Conservation (phyloP, 2,113 vertebrate species). For the Stomatorhinus ivindoensis region DNA sequence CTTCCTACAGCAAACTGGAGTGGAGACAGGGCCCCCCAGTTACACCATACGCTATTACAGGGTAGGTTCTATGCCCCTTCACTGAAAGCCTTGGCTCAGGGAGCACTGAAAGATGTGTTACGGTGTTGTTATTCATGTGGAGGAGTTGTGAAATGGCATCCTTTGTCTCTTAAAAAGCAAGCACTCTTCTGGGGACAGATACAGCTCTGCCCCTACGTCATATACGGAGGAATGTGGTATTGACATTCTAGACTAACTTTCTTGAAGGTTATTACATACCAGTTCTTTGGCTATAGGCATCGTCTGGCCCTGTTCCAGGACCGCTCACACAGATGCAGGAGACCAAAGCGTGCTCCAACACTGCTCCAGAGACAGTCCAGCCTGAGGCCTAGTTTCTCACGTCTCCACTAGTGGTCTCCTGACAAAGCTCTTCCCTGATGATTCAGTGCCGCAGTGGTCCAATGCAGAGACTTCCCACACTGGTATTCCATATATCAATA, state of each 20-base stretch:
- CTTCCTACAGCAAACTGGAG: not conserved
- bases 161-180: not conserved
- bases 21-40: not conserved
- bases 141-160: not conserved
- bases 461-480: not conserved
- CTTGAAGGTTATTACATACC: not conserved
- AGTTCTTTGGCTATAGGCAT: slow-evolving; percentile 6
- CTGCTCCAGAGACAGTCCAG: not conserved
- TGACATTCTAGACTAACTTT: not conserved
- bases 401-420: not conserved
- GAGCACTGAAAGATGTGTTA: not conserved
- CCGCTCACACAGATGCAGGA: not conserved
- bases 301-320: not conserved
- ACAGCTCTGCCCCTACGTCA: not conserved
- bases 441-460: not conserved
- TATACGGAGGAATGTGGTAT: not conserved
- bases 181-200: not conserved
- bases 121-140: not conserved
- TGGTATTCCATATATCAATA: slow-evolving; percentile 1
- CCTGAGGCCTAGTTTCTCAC: not conserved
- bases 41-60: not conserved
- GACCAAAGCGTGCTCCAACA: not conserved
- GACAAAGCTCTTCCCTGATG: slow-evolving; percentile 1
- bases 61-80: not conserved
- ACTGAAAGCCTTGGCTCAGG: not conserved